phyloP scores from a whole-genome alignment of 2,888 invertebrate genomes.

The Polyommatus icarus region DNA sequence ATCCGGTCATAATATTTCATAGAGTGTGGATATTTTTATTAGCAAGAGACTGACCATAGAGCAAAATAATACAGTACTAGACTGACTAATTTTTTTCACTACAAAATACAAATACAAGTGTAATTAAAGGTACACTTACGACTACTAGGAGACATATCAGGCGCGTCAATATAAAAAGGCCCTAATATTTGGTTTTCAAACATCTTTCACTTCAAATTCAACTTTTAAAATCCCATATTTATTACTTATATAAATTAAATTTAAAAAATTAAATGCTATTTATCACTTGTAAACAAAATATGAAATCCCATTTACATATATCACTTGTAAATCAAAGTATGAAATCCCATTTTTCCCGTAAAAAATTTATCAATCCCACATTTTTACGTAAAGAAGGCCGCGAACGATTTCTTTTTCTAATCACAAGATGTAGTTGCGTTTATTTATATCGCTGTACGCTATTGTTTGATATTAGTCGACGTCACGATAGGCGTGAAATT shows the following conservation, averaged over 20 bases:
- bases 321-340: not conserved
- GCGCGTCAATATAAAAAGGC: conserved; percentile 51
- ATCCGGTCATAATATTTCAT: too few species aligned
- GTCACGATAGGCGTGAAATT: not conserved
- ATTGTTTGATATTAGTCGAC: not conserved
- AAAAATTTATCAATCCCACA: not conserved
- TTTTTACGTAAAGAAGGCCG: not conserved
- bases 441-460: not conserved
- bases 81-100: too few species aligned
- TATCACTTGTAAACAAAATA: not conserved
- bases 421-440: not conserved
- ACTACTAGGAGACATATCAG: conserved; percentile 51
- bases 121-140: conserved; percentile 51
- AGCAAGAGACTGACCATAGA: too few species aligned
- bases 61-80: too few species aligned
- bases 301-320: not conserved
- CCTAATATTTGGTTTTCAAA: conserved; percentile 39
- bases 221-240: not conserved
- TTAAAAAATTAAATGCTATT: not conserved
- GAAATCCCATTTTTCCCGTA: not conserved
- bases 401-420: not conserved
- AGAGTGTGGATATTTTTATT: too few species aligned
- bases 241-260: not conserved
- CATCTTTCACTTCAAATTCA: not conserved
- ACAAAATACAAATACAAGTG: too few species aligned